These are phyloP conservation scores for Danio kyathit DNA, from an alignment of 2,797 vertebrate species.

Conservation along the genomic window DNA sequence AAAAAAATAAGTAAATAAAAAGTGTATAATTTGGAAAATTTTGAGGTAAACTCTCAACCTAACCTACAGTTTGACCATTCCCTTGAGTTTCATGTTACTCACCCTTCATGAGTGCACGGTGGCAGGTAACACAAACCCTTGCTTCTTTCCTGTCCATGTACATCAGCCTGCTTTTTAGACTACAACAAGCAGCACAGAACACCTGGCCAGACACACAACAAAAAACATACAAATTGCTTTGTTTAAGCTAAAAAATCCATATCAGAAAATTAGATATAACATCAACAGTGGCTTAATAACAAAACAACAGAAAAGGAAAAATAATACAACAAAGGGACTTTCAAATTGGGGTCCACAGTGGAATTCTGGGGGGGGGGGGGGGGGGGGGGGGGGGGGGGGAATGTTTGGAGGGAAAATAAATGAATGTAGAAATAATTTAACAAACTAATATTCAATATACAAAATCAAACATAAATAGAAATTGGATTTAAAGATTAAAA, in stretches of 20 bases:
- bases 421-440: no score
- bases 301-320: background rate
- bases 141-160: constrained; percentile 98
- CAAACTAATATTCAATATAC: no score
- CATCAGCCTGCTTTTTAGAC: constrained; percentile 90
- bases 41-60: background rate
- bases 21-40: background rate
- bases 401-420: no score
- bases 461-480: no score
- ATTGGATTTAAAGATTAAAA: no score
- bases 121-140: constrained; percentile 95
- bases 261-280: background rate
- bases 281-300: background rate
- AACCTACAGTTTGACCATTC: background rate
- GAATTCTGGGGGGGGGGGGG: no score
- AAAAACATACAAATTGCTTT: constrained; percentile 27
- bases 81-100: constrained; percentile 68
- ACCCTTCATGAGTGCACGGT: constrained; percentile 92
- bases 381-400: no score
- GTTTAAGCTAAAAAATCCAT: constrained; percentile 1
- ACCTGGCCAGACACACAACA: constrained; percentile 79
- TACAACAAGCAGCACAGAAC: constrained; percentile 95
- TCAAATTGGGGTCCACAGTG: no score
- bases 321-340: no score
- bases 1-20: no score